phyloP scores from a whole-genome alignment of 2,888 invertebrate genomes.

The Drosophila birchii region DNA sequence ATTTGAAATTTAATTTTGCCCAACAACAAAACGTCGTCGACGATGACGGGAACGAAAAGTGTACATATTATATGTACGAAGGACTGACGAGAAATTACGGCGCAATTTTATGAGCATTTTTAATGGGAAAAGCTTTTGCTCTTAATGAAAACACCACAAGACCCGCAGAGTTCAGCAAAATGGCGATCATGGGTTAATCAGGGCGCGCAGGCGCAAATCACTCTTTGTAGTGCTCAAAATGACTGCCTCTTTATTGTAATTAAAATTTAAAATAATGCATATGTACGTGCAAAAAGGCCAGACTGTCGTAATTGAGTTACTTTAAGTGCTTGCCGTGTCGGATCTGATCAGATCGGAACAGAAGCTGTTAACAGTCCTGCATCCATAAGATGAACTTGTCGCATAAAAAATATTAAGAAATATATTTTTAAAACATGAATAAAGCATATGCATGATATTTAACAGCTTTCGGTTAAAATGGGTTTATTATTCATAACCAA shows the following conservation, averaged over 20 bases:
- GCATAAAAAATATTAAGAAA: not conserved
- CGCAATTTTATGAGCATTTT: constrained; percentile 78
- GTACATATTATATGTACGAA: constrained; percentile 14
- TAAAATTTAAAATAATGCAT: constrained; percentile 66
- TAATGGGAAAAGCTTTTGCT: constrained; percentile 76
- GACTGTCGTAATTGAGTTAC: constrained; percentile 63
- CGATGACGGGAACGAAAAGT: constrained; percentile 35
- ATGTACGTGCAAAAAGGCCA: constrained; percentile 48
- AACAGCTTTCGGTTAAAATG: not conserved
- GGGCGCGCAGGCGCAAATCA: constrained; percentile 69
- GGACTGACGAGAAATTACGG: constrained; percentile 66
- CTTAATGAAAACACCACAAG: constrained; percentile 67
- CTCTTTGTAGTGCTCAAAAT: constrained; percentile 35
- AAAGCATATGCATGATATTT: not conserved
- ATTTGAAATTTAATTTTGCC: constrained; percentile 75
- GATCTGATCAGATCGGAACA: constrained; percentile 34
- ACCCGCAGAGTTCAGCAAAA: constrained; percentile 43
- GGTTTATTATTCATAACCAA: not conserved
- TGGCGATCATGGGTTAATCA: constrained; percentile 72
- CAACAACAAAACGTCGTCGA: constrained; percentile 39
- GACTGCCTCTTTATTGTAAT: constrained; percentile 62
- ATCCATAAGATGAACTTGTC: not conserved
- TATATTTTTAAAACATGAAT: not conserved
- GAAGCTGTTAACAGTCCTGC: constrained; percentile 19
- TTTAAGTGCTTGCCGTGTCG: constrained; percentile 44